These are phyloP conservation scores for Drosophila infuscata DNA, from an alignment of 2,888 invertebrate genomes.

Conservation along the genomic window DNA sequence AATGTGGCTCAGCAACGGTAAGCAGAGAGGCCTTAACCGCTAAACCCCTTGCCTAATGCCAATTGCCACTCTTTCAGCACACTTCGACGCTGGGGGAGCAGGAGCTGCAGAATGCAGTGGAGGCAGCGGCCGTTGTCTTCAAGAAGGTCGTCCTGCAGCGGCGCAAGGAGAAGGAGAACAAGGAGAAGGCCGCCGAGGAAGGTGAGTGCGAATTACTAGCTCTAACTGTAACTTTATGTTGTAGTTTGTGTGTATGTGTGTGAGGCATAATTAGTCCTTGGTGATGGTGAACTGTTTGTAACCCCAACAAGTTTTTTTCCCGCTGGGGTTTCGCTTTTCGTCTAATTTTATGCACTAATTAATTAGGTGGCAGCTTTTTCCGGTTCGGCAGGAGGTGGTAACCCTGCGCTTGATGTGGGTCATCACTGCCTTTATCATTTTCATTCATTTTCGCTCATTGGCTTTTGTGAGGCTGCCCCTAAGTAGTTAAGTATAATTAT, in stretches of 20 bases:
- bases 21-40: conserved; percentile 24
- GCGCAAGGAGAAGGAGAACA: conserved; percentile 76
- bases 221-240: conserved; percentile 8
- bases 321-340: conserved; percentile 54
- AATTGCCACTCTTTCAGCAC: conserved; percentile 55
- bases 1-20: conserved; percentile 46
- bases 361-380: conserved; percentile 49
- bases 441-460: conserved; percentile 17
- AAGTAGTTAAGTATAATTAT: conserved; percentile 27
- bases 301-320: conserved; percentile 44
- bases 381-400: conserved; percentile 17
- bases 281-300: conserved; percentile 56
- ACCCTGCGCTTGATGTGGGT: conserved; percentile 41
- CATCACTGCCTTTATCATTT: conserved; percentile 43
- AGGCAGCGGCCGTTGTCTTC: conserved; percentile 84
- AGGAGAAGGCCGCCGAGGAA: conserved; percentile 83
- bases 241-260: conserved; percentile 18
- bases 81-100: conserved; percentile 84
- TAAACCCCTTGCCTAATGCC: not conserved
- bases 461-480: conserved; percentile 15
- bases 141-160: conserved; percentile 85
- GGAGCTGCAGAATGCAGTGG: conserved; percentile 85
- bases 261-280: conserved; percentile 53
- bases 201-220: conserved; percentile 75
- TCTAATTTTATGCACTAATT: conserved; percentile 64